These are phyloP conservation scores for Scartelaos histophorus DNA, from an alignment of 2,113 vertebrate species.

Conservation along the genomic window DNA sequence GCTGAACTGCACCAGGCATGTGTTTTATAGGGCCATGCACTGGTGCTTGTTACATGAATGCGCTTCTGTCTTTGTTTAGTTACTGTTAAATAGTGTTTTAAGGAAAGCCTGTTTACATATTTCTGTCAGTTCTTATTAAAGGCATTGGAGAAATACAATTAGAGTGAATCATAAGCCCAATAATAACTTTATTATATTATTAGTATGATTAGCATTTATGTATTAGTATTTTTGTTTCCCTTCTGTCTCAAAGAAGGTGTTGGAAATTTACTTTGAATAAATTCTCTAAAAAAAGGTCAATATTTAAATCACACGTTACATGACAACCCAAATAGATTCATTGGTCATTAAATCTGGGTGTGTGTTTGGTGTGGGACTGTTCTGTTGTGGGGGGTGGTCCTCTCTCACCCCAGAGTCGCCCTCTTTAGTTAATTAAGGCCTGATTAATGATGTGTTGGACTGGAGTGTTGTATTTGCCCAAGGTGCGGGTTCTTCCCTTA, in stretches of 20 bases:
- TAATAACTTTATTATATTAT: background rate
- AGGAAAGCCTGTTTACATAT: background rate
- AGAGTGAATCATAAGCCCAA: background rate
- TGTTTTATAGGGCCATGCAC: conserved; percentile 23
- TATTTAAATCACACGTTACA: conserved; percentile 4
- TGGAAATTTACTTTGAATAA: background rate
- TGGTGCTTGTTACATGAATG: conserved; percentile 6
- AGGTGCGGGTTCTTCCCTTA: conserved; percentile 67
- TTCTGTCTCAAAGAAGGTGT: no score
- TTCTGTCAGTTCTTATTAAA: background rate
- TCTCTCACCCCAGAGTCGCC: conserved; percentile 44
- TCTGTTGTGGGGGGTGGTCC: conserved; percentile 25
- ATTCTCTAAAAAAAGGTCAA: background rate
- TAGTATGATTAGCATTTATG: no score
- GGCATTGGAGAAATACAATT: background rate
- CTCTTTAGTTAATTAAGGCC: conserved; percentile 71
- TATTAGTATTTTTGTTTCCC: no score
- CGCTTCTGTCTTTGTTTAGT: background rate
- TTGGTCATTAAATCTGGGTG: conserved; percentile 37
- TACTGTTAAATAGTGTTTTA: background rate
- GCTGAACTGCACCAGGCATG: conserved; percentile 7
- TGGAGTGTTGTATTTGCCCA: conserved; percentile 69
- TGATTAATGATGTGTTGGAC: conserved; percentile 74
- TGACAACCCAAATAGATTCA: conserved; percentile 33
- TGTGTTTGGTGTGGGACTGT: conserved; percentile 26